phyloP scores from a whole-genome alignment of 1,140 invertebrate genomes.

The Drosophila tropicalis region DNA sequence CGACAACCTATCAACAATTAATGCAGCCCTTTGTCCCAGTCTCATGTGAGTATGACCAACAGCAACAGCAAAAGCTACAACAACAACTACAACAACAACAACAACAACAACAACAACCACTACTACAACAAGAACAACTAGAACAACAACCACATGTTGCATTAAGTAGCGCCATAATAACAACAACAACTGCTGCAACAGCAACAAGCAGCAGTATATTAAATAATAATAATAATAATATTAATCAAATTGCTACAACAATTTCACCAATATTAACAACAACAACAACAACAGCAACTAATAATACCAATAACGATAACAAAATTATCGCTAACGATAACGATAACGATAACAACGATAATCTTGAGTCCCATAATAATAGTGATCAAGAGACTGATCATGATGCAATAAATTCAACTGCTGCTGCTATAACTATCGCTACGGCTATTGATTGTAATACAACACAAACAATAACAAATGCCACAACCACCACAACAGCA shows the following conservation, averaged over 20 bases:
- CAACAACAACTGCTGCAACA: constrained; percentile 70
- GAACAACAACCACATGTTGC: constrained; percentile 42
- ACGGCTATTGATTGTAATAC: constrained; percentile 69
- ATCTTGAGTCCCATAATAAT: not conserved
- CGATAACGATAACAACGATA: constrained; percentile 12
- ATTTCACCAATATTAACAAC: constrained; percentile 23
- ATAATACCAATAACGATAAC: constrained; percentile 27
- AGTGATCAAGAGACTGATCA: constrained; percentile 20
- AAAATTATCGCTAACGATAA: not conserved
- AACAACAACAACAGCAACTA: not conserved
- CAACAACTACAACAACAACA: constrained; percentile 55
- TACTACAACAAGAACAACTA: constrained; percentile 71
- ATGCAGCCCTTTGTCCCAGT: constrained; percentile 97
- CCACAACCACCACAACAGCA: constrained; percentile 44
- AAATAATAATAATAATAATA: constrained; percentile 47
- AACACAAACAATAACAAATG: constrained; percentile 67
- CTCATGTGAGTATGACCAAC: constrained; percentile 93
- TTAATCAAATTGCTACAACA: constrained; percentile 60
- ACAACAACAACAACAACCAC: constrained; percentile 43
- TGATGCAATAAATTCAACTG: constrained; percentile 14
- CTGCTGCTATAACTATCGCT: constrained; percentile 34
- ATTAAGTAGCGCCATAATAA: constrained; percentile 59
- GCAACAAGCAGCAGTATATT: constrained; percentile 29
- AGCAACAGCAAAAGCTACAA: constrained; percentile 70
- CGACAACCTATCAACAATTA: constrained; percentile 96